Conservation (phyloP, 2,113 vertebrate species). For the Gila orcuttii region DNA sequence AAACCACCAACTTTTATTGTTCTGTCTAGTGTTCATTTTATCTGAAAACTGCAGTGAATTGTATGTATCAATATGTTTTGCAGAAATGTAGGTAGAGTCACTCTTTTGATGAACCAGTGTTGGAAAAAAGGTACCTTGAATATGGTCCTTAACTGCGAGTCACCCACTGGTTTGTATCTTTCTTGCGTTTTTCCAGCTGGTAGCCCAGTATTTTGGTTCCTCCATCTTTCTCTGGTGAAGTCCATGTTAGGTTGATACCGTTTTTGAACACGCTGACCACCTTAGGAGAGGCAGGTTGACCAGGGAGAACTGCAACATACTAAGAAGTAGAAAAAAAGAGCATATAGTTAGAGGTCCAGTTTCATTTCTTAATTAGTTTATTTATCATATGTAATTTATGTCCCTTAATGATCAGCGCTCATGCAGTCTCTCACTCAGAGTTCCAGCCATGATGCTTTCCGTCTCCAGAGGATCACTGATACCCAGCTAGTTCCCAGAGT, state of each 20-base stretch:
- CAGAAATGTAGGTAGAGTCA: neutral
- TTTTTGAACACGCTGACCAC: constrained; percentile 76
- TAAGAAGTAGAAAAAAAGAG: neutral
- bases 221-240: constrained; percentile 71
- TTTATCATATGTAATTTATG: neutral
- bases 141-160: constrained; percentile 67
- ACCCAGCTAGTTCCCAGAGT: constrained; percentile 80
- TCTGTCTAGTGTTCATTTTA: neutral
- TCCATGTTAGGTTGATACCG: constrained; percentile 80
- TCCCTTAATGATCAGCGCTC: neutral
- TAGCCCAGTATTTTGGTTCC: constrained; percentile 80
- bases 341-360: neutral
- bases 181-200: constrained; percentile 83
- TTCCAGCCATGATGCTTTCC: constrained; percentile 76
- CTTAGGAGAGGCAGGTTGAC: constrained; percentile 77
- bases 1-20: no score
- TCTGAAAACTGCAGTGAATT: neutral
- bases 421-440: constrained; percentile 75
- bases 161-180: constrained; percentile 80
- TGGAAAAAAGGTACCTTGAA: constrained; percentile 70
- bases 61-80: no score
- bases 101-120: neutral
- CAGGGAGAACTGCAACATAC: constrained; percentile 71
- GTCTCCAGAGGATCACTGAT: constrained; percentile 79
- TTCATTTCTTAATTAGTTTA: neutral